Conservation (phyloP, 2,797 vertebrate genomes). For the Macropus fuliginosus region DNA sequence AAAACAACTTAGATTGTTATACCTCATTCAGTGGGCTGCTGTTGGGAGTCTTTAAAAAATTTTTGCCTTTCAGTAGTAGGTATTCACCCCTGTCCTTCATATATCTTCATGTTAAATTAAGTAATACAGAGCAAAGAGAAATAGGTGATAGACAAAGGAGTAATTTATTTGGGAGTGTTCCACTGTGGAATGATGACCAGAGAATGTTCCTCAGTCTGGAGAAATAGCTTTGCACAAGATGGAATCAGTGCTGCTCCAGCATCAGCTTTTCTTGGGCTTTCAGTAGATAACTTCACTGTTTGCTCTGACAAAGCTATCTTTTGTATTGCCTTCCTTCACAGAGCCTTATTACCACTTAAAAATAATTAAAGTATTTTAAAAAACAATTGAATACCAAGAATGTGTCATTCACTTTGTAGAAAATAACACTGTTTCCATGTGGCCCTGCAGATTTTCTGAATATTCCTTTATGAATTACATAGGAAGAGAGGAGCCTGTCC, state of each 20-base stretch:
- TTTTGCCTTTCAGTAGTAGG: not conserved
- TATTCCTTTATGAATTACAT: not conserved
- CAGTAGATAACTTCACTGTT: not conserved
- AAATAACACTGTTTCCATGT: not conserved
- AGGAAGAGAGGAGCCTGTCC: not conserved
- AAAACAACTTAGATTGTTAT: not conserved
- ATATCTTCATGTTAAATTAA: not conserved
- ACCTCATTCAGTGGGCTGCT: not conserved
- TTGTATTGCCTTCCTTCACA: not conserved
- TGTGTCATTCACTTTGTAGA: not conserved
- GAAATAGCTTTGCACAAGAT: not conserved
- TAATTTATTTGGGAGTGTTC: not conserved
- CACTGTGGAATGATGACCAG: not conserved
- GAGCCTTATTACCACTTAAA: not conserved
- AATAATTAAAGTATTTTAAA: not conserved
- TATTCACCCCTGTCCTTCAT: not conserved
- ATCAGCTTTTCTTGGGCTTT: not conserved
- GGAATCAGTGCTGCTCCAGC: not conserved
- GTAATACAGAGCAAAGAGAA: not conserved
- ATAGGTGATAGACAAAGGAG: not conserved
- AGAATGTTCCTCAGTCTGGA: not conserved
- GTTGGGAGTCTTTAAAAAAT: not conserved
- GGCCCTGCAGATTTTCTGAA: not conserved
- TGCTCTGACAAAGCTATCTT: constrained; percentile 3
- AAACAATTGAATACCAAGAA: not conserved